A percentile compares a stretch with the other conserved stretches of the same genome.
Evolutionary conservation across 2,113 vertebrate species (phyloP).

Genomic region (Oxyura jamaicensis): DNA sequence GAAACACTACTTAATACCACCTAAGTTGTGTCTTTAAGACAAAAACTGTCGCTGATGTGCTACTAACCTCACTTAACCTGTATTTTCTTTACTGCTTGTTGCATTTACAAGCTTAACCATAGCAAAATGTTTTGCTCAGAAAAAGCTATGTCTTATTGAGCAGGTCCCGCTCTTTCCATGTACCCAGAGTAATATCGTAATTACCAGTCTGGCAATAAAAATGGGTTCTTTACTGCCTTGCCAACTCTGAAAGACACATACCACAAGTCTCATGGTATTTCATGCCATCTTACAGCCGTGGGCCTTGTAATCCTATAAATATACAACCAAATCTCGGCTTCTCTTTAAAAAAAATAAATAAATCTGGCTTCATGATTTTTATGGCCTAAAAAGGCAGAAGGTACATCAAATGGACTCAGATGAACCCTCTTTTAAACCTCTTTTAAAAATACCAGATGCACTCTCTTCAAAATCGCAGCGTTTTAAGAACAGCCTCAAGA

Average conservation of each 20-base stretch:
- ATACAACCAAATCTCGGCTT: conserved; percentile 11
- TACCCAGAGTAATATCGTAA: background rate
- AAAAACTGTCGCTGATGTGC: background rate
- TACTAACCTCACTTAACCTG: background rate
- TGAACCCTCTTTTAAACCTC: background rate
- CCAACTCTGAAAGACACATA: conserved; percentile 23
- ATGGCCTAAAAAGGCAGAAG: conserved; percentile 36
- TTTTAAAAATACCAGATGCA: conserved; percentile 10
- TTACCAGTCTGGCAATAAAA: conserved; percentile 22
- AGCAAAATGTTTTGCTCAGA: background rate
- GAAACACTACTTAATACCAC: background rate
- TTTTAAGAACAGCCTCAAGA: background rate
- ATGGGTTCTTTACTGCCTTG: conserved; percentile 19
- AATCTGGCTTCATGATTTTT: background rate
- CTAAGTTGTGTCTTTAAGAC: background rate
- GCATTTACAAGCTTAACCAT: background rate
- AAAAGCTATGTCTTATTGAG: background rate
- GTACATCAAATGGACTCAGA: background rate
- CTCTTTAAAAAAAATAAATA: background rate
- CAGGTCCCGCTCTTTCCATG: background rate
- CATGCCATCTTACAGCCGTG: conserved; percentile 13
- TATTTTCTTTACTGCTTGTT: conserved; percentile 15
- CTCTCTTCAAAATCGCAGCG: background rate
- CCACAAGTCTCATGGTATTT: conserved; percentile 32
- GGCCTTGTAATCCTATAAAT: conserved; percentile 29